Base-by-base conservation (phyloP, 35 echinoderm and acorn worm genomes). In the Anneissia japonica region DNA sequence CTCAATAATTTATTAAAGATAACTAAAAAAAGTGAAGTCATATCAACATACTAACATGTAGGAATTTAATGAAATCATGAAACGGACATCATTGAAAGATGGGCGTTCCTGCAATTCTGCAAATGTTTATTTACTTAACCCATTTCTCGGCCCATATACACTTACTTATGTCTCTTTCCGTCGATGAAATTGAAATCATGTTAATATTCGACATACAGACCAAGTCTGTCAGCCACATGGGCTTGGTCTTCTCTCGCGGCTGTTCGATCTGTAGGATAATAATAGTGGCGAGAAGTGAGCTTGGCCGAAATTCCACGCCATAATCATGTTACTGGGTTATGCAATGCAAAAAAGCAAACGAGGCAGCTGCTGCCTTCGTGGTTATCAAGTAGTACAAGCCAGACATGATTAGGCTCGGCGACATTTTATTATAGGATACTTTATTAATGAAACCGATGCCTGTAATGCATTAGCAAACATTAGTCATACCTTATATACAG, bases 151-250 rank as follows among this genome's bases (percentile, higher is more conserved):
- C 7, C 17, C 28, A 73, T 82, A 64, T 0, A 76, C 35, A 93
- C 96, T 99, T 85, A 99, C 96, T 91, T 17, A 99, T 94, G 43
- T 99, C 96, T 41, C 96, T 89, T 79, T 99, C 96, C 75, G 96
- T 99, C 0, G 96, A 99, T 74, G 96, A 99, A 77, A 99, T 91
- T 26, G 96, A 92, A 37, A 99, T 99, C 96, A 99, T 99, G 86
- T 99, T 99, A 16, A 99, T 89, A 46, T 99, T 99, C 28, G 96
- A 92, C 96, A 99, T 99, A 76, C 96, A 99, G 19, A 99, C 87
- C 89, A 99, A 89, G 75, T 99, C 96, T n/a, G 96, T 99, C 32
- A 99, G 32, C 96, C 96, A 99, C 96, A 99, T 99, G 0, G 96
- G 89, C 77, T 94, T 99, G 1, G 89, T 91, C 80, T 94, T 99